These are phyloP conservation scores for Okapia johnstoni DNA, from an alignment of 2,113 vertebrate genomes.

Conservation along the genomic window DNA sequence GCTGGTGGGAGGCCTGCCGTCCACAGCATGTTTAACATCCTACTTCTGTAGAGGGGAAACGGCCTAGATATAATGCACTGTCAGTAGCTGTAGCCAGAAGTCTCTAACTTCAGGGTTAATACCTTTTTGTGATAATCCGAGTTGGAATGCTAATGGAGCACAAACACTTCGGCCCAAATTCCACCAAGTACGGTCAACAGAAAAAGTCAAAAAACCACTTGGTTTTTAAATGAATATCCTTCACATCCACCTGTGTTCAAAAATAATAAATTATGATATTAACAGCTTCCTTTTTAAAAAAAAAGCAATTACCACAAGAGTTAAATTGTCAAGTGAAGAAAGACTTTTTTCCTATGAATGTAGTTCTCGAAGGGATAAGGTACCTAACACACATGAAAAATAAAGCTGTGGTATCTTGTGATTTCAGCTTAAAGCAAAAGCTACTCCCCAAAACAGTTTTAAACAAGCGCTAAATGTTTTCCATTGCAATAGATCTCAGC, in stretches of 20 bases:
- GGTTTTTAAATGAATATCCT: slow-evolving; percentile 66
- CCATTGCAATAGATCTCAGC: not conserved
- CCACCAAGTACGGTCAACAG: not conserved
- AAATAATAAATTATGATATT: slow-evolving; percentile 63
- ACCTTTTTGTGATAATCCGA: too few species aligned
- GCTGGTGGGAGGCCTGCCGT: not conserved
- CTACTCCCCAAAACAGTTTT: not conserved
- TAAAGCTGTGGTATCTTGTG: not conserved
- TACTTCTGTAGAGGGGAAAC: fast-evolving
- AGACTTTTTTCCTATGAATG: not conserved
- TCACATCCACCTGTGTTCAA: slow-evolving; percentile 69
- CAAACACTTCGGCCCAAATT: not conserved
- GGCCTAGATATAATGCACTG: fast-evolving
- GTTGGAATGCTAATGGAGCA: not conserved
- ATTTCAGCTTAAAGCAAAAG: not conserved
- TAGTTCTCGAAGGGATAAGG: not conserved
- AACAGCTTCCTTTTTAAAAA: slow-evolving; percentile 36
- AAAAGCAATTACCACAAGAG: not conserved
- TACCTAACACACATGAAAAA: not conserved
- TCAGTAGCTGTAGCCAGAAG: fast-evolving
- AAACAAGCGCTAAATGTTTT: not conserved
- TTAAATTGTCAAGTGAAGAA: not conserved
- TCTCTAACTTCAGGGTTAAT: not conserved
- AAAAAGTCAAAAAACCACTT: slow-evolving; percentile 29
- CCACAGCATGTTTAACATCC: not conserved